A percentile compares a stretch with the other conserved stretches of the same genome.
Conservation (phyloP, 2,113 vertebrate species). For the Sylvia atricapilla region DNA sequence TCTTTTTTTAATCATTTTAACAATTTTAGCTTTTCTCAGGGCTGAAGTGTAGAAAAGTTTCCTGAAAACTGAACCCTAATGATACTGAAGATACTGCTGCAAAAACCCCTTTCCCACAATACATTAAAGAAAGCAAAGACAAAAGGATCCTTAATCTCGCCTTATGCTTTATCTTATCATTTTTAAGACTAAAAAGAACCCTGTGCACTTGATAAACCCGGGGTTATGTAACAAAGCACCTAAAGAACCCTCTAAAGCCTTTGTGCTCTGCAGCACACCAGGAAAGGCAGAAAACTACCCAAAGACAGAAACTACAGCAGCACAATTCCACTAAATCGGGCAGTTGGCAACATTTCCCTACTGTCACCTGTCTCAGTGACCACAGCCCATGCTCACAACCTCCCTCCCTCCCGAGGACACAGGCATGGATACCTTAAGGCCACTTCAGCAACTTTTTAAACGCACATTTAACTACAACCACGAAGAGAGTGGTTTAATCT, state of each 20-base stretch:
- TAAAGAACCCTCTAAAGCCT: neutral
- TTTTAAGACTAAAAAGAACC: neutral
- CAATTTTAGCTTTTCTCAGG: neutral
- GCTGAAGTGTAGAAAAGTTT: neutral
- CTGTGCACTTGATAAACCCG: neutral
- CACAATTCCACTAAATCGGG: neutral
- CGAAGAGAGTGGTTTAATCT: fast-evolving
- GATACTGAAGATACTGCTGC: neutral
- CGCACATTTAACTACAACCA: neutral
- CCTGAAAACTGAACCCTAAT: neutral
- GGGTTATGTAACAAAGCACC: neutral
- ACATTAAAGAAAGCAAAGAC: neutral
- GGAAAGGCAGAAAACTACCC: neutral
- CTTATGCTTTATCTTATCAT: neutral
- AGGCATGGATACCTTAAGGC: fast-evolving
- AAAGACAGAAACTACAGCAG: too few species aligned
- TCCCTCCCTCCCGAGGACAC: neutral
- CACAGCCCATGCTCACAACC: neutral
- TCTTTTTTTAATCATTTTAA: neutral
- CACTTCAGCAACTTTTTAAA: neutral
- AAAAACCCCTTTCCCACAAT: neutral
- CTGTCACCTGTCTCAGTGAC: neutral
- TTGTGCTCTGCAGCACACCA: neutral
- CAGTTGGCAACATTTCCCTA: neutral
- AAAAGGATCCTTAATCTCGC: neutral